A percentile compares a stretch with the other conserved stretches of the same genome.
Conservation (phyloP, 2,888 invertebrate genomes). For the Pseudococcus jackbeardsleyi region DNA sequence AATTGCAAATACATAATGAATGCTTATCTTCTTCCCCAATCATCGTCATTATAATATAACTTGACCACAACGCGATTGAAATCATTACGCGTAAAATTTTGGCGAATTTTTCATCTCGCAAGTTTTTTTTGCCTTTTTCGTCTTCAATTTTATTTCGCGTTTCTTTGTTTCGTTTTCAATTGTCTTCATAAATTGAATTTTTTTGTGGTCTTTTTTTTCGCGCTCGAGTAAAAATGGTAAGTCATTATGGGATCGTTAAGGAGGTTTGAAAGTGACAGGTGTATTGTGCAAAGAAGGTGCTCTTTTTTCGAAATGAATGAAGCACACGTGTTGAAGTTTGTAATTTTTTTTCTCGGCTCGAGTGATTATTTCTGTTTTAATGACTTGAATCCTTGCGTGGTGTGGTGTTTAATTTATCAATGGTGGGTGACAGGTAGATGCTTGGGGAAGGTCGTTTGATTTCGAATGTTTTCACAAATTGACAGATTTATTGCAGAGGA, state of each 20-base stretch:
- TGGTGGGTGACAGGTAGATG: neutral
- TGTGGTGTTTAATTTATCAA: neutral
- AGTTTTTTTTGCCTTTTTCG: neutral
- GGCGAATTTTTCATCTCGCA: neutral
- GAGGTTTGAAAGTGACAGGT: slow-evolving; percentile 10
- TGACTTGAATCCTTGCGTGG: neutral
- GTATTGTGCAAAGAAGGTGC: neutral
- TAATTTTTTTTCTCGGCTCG: neutral
- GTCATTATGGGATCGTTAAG: slow-evolving; percentile 1
- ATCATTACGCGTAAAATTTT: slow-evolving; percentile 33
- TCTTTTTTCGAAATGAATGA: neutral
- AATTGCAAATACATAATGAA: slow-evolving; percentile 11
- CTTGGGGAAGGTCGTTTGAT: neutral
- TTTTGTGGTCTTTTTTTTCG: neutral
- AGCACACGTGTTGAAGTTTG: neutral
- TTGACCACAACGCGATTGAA: slow-evolving; percentile 2
- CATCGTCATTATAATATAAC: slow-evolving; percentile 31
- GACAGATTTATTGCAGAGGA: neutral
- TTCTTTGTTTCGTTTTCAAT: slow-evolving; percentile 8
- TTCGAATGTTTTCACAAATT: neutral
- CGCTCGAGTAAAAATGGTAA: slow-evolving; percentile 2
- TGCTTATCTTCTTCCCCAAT: slow-evolving; percentile 7
- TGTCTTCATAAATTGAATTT: neutral
- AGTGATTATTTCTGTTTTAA: neutral
- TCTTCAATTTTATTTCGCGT: neutral